These are phyloP conservation scores for Drosophila pallidifrons DNA, from an alignment of 1,140 invertebrate species.

Conservation along the genomic window DNA sequence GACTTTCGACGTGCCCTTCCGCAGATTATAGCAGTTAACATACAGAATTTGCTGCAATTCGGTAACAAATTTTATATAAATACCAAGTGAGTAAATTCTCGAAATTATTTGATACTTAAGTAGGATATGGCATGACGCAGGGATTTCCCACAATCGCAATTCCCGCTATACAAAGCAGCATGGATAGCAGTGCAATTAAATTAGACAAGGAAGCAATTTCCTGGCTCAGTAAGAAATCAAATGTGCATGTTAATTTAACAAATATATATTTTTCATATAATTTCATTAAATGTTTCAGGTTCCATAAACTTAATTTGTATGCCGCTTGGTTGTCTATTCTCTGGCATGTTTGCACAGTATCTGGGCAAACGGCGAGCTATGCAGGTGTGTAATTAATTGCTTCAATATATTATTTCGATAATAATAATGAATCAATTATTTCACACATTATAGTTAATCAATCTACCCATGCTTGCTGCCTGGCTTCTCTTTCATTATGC, in stretches of 20 bases:
- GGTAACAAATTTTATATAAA: slow-evolving; percentile 11
- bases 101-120: too few species aligned
- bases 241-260: background rate
- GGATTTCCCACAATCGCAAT: slow-evolving; percentile 91
- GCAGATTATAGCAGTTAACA: slow-evolving; percentile 18
- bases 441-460: slow-evolving; percentile 82
- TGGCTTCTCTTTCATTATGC: slow-evolving; percentile 90
- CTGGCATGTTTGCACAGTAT: slow-evolving; percentile 88
- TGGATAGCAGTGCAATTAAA: slow-evolving; percentile 62
- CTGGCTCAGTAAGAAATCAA: slow-evolving; percentile 19
- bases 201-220: slow-evolving; percentile 25
- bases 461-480: slow-evolving; percentile 89
- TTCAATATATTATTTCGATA: background rate
- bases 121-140: slow-evolving; percentile 90
- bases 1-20: slow-evolving; percentile 14
- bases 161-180: slow-evolving; percentile 86
- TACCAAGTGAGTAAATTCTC: background rate
- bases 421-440: background rate
- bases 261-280: background rate
- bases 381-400: slow-evolving; percentile 85
- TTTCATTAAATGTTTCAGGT: slow-evolving; percentile 85
- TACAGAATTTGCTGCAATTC: slow-evolving; percentile 23
- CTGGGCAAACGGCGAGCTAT: slow-evolving; percentile 89
- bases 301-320: slow-evolving; percentile 91
- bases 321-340: slow-evolving; percentile 89